These are phyloP conservation scores for Odontamblyopus lacepedii DNA, from an alignment of 2,797 vertebrate species.

Conservation along the genomic window DNA sequence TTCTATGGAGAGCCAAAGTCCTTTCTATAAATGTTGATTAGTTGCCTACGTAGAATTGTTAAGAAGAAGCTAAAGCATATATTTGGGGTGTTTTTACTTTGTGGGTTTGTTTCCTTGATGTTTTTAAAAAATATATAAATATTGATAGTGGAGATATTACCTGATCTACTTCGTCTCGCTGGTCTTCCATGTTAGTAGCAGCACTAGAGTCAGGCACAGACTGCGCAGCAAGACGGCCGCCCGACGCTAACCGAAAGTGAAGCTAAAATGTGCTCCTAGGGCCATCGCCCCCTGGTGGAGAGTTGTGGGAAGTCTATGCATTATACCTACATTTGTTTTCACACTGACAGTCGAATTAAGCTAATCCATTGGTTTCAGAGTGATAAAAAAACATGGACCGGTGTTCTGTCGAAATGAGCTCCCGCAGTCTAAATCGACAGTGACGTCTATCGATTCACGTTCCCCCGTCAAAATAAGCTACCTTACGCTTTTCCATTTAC, in stretches of 20 bases:
- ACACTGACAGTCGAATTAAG: not conserved
- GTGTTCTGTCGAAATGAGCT: no score
- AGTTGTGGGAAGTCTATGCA: not conserved
- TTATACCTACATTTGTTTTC: not conserved
- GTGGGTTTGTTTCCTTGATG: conserved; percentile 20
- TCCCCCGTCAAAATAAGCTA: no score
- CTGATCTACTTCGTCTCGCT: conserved; percentile 31
- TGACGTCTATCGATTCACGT: no score
- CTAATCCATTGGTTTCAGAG: not conserved
- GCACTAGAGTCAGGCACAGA: conserved; percentile 30
- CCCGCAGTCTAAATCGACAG: no score
- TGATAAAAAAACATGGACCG: not conserved
- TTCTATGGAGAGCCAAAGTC: conserved; percentile 18
- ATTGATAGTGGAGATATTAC: conserved; percentile 30
- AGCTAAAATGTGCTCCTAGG: not conserved
- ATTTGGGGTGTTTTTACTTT: conserved; percentile 21
- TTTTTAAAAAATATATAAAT: conserved; percentile 23
- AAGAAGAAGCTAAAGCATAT: conserved; percentile 13
- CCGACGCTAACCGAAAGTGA: not conserved
- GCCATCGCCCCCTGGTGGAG: not conserved
- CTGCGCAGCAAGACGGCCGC: not conserved
- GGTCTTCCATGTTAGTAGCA: conserved; percentile 45
- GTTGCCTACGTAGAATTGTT: conserved; percentile 15
- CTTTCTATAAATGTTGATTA: conserved; percentile 16
- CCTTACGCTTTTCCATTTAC: no score